Evolutionary conservation across 2,113 vertebrate species (phyloP), one percentile per base, ranked within the genome.

Genomic region (Catharus fuscescens): DNA sequence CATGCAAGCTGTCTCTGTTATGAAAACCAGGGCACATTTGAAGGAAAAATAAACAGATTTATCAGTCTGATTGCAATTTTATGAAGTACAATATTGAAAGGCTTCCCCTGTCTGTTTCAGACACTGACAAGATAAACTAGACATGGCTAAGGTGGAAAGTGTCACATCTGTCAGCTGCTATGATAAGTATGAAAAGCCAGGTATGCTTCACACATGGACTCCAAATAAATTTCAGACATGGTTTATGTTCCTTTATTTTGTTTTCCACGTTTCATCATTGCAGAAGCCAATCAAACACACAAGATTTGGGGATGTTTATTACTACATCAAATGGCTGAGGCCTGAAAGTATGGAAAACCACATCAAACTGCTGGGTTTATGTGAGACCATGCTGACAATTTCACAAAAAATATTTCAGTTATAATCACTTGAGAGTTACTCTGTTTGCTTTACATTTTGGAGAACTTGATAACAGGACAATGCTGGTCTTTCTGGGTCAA

Each of bases 11-110:
- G 94, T 92, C 93, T 93, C 64, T 88, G 76, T 97, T 97, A 95
- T 73, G 90, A 95, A 97, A 97, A 93, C 89, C 94, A 96, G 92
- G 89, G 80, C 53, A 93, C 18, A n/a, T 69, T 95, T 64, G 61
- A 60, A 94, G 91, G 81, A 94, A 98, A 97, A 96, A 97, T 95
- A 96, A 95, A 97, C 59, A 95, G 82, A 97, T 97, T 94, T 97
- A 97, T 98, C 97, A 97, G 90, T 92, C 96, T 97, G 72, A 88
- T 79, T 86, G 86, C 71, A 96, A 88, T 97, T 97, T 97, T 92
- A 92, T 85, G 66, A 97, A 96, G 92, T 76, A 96, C 60, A 95
- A 65, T 25, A 14, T 87, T 97, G 90, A 98, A 96, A 97, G 89
- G 47, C 94, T 96, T 96, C 72, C 78, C 91, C 78, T 97, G 64